A percentile compares a stretch with the other conserved stretches of the same genome.
Conservation (phyloP, 1,140 invertebrate genomes). For the Ctenoplectra terminalis region DNA sequence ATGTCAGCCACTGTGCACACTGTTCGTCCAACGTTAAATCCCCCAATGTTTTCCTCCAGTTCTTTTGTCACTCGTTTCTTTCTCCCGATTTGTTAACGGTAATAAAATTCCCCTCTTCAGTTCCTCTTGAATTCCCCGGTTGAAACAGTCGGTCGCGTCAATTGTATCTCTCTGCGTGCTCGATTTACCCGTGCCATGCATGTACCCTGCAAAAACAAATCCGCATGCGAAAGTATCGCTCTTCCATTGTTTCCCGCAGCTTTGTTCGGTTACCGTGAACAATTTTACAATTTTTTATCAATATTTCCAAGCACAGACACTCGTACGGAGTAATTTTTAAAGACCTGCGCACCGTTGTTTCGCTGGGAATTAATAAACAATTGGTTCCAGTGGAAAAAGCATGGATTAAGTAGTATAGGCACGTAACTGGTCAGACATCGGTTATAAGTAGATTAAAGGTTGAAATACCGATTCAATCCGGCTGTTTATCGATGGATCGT, state of each 20-base stretch:
- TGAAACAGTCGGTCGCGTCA: constrained; percentile 5
- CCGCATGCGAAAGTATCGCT: not conserved
- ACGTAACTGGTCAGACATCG: not conserved
- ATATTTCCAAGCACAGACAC: not conserved
- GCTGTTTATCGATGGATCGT: not conserved
- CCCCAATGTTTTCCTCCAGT: not conserved
- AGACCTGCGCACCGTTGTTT: not conserved
- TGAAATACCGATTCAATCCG: not conserved
- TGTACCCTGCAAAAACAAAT: constrained; percentile 1
- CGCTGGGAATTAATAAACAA: not conserved
- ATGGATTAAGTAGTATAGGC: not conserved
- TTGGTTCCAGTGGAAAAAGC: too few species aligned
- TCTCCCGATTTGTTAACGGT: constrained; percentile 13
- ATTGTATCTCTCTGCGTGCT: constrained; percentile 12
- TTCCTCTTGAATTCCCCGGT: constrained; percentile 1
- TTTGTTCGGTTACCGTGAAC: not conserved
- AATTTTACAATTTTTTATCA: not conserved
- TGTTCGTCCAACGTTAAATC: not conserved
- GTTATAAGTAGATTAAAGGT: not conserved
- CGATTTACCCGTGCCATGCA: constrained; percentile 7
- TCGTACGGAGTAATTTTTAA: not conserved
- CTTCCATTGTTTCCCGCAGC: not conserved
- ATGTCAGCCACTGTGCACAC: not conserved
- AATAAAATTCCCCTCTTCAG: constrained; percentile 18
- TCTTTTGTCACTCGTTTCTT: not conserved